These are phyloP conservation scores for Mythimna lalbum DNA, from an alignment of 2,888 invertebrate species.

Conservation along the genomic window DNA sequence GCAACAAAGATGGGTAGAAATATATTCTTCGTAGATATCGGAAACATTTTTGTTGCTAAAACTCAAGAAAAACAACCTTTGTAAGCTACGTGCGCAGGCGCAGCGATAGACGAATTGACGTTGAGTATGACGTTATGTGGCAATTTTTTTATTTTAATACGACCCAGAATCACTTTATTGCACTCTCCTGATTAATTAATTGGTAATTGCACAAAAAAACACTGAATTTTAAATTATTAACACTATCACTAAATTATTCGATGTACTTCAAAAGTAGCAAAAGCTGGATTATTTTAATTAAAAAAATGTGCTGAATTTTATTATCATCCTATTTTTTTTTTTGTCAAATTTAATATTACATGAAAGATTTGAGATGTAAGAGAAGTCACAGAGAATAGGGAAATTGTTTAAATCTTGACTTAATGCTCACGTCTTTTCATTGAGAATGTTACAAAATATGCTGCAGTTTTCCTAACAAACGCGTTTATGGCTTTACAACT, in stretches of 20 bases:
- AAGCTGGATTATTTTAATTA: neutral
- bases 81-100: neutral
- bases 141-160: neutral
- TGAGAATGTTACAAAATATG: constrained; percentile 13
- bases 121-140: neutral
- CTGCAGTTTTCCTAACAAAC: constrained; percentile 1
- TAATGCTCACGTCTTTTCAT: constrained; percentile 20
- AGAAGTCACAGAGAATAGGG: no score
- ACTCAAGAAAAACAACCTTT: neutral
- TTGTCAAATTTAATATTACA: neutral
- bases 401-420: neutral
- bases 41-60: neutral
- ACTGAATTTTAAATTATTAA: neutral
- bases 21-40: neutral
- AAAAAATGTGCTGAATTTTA: neutral
- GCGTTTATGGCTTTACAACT: constrained; percentile 10
- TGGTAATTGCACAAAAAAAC: neutral
- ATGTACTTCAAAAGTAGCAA: neutral
- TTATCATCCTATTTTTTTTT: neutral
- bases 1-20: constrained; percentile 12
- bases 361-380: neutral
- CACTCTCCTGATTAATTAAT: neutral
- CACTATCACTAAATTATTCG: constrained; percentile 1
- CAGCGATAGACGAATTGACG: neutral
- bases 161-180: neutral